Percentiles rank a stretch among this genome's conserved stretches.
Evolutionary conservation across 2,888 invertebrate species (phyloP).

Genomic region (Dynastes maya): DNA sequence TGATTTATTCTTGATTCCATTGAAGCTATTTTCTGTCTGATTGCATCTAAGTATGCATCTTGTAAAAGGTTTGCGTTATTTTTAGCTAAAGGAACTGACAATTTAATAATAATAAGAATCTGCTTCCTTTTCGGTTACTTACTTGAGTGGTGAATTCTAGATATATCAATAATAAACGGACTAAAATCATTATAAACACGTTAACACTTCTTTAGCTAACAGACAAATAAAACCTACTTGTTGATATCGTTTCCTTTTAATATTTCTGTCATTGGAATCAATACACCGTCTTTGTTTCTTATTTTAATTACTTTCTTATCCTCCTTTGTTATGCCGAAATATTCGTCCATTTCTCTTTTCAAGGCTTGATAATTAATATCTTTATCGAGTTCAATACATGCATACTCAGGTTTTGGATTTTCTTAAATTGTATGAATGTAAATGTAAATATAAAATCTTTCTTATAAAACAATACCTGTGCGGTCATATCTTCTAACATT

Average conservation of each 20-base stretch:
- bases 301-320: slow-evolving; percentile 70
- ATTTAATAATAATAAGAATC: neutral
- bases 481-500: slow-evolving; percentile 40
- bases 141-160: slow-evolving; percentile 70
- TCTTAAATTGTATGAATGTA: slow-evolving; percentile 56
- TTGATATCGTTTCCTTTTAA: slow-evolving; percentile 65
- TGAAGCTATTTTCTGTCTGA: slow-evolving; percentile 69
- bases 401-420: slow-evolving; percentile 60
- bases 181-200: slow-evolving; percentile 59
- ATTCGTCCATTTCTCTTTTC: slow-evolving; percentile 63
- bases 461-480: slow-evolving; percentile 6
- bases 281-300: slow-evolving; percentile 67
- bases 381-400: slow-evolving; percentile 62
- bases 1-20: slow-evolving; percentile 70
- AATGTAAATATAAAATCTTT: slow-evolving; percentile 1
- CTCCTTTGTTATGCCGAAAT: slow-evolving; percentile 65
- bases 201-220: neutral
- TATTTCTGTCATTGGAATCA: slow-evolving; percentile 70
- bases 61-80: slow-evolving; percentile 64
- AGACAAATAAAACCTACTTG: slow-evolving; percentile 58
- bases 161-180: slow-evolving; percentile 69
- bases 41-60: slow-evolving; percentile 71
- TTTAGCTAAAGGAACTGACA: slow-evolving; percentile 49
- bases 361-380: slow-evolving; percentile 62
- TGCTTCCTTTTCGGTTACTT: slow-evolving; percentile 57